Base-by-base conservation (phyloP, 2,113 vertebrate species). In the Hirundichthys speculiger region DNA sequence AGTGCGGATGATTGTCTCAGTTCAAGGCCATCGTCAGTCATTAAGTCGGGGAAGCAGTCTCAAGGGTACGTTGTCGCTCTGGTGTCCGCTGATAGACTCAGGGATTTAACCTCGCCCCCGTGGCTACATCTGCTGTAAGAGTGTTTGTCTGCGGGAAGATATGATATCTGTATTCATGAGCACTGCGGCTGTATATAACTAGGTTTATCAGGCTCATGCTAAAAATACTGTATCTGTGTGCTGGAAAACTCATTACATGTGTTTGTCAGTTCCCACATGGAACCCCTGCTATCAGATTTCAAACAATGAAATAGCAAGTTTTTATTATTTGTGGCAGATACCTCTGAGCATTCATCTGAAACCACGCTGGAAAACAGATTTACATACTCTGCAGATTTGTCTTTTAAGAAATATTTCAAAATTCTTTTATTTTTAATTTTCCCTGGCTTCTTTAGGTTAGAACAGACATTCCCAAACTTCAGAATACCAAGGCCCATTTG, bases 11-110 rank as follows among this genome's bases (percentile, higher is more conserved):
- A 87, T 80, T 79, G 69, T 70, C 53, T 80, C 46, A 34, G 69
- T 53, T 64, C 18, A 30, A 62, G 79, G 79, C 74, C 75, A 75
- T 80, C 74, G 73, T 85, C 77, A 34, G 75, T 83, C 74, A 66
- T 77, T 82, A 73, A 47, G 73, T 82, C 51, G 27, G 50, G 3
- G 43, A 71, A 57, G 49, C 39, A 1, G 19, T 67, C 78, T 72
- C 63, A 61, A 68, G 69, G 65, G 79, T 55, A 76, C 13, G 4
- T 22, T 79, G 62, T 56, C 46, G 22, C 39, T 54, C 18, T 64
- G 73, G 57, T 11, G 39, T 53, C 42, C 7, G 20, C 2, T 66
- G 79, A 77, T 73, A 74, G 63, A 79, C 60, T 60, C 48, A 42
- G 49, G 43, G 54, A 65, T 59, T 63, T 50, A 79, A 61, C 77